Percentiles rank a stretch among this genome's conserved stretches.
phyloP scores from a whole-genome alignment of 92 coral and sea anemone genomes.

The Bergia puertoricense region DNA sequence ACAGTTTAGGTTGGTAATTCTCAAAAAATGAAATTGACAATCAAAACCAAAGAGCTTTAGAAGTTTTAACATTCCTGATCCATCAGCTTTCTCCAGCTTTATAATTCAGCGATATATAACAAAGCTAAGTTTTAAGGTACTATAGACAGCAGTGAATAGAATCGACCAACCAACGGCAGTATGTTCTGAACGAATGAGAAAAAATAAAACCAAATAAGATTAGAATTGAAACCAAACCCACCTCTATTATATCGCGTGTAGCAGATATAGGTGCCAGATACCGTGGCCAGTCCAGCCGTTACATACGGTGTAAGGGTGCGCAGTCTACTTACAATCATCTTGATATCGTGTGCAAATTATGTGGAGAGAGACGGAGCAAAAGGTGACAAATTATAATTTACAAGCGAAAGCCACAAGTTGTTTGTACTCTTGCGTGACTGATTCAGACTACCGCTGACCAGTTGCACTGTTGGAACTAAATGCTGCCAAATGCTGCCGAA shows the following conservation, averaged over 20 bases:
- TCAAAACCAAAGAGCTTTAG: too few relatives aligned
- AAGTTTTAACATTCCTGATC: background rate
- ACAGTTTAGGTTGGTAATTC: background rate
- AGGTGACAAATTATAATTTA: background rate
- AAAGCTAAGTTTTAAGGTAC: background rate
- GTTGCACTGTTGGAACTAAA: background rate
- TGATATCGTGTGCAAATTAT: background rate
- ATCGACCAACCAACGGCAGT: background rate
- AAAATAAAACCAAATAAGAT: background rate
- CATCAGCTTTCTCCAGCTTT: background rate
- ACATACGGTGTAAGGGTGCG: slow-evolving; percentile 55
- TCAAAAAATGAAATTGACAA: too few relatives aligned
- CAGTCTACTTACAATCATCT: slow-evolving; percentile 62
- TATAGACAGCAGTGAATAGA: background rate
- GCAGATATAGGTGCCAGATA: slow-evolving; percentile 31
- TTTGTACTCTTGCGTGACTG: slow-evolving; percentile 22
- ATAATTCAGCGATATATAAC: background rate
- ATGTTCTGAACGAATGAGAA: background rate
- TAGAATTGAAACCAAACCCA: background rate
- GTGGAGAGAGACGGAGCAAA: background rate
- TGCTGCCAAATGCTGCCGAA: background rate
- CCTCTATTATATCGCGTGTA: slow-evolving; percentile 41
- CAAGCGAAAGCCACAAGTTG: background rate
- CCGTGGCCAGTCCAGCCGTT: slow-evolving; percentile 54
- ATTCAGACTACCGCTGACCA: slow-evolving; percentile 8